Evolutionary conservation across 2,888 invertebrate genomes (phyloP), one percentile per base, ranked within the genome.

Genomic region (Steromphala cineraria): DNA sequence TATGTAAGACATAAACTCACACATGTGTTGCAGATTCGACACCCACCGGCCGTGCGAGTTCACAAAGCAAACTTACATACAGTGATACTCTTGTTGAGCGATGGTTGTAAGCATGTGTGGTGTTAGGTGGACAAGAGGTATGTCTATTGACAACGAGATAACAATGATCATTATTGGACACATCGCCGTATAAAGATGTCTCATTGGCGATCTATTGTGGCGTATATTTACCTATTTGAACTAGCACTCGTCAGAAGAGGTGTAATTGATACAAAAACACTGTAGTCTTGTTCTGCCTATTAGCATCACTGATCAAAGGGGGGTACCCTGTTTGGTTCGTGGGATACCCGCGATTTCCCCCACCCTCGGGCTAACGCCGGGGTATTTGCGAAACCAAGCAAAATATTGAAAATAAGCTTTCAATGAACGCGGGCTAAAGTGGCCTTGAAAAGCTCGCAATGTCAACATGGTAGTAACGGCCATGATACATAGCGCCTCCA

Each of bases 371-470:
- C 36, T 17, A 10, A 36, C 28, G 10, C 15, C 19, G 17, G 19
- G 36, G 40, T 40, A 31, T 36, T 71, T 40, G 40, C n/a, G 36
- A 19, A 36, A 40, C 36, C 31, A 71, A 71, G 71, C 7, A 71
- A 71, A 71, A 71, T 71, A 71, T 71, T 71, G 71, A 71, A 71
- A 71, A 40, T 71, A 71, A 71, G 71, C 71, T 36, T 71, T 36
- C 71, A 36, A n/a, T 19, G 17, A 36, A 31, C 28, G 36, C 71
- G 28, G 71, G 15, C 36, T 36, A 36, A 71, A 46, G 46, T 46
- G 46, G 46, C 46, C 46, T 46, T 46, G 46, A 46, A 46, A 46
- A 46, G 10, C 10, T 46, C 46, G 46, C 46, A 46, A 13, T 46
- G 46, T 46, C 5, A 46, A 46, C 46, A 46, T 46, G 46, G 46